These are phyloP conservation scores for Diachasmimorpha longicaudata DNA, from an alignment of 1,140 invertebrate genomes.

Conservation along the genomic window DNA sequence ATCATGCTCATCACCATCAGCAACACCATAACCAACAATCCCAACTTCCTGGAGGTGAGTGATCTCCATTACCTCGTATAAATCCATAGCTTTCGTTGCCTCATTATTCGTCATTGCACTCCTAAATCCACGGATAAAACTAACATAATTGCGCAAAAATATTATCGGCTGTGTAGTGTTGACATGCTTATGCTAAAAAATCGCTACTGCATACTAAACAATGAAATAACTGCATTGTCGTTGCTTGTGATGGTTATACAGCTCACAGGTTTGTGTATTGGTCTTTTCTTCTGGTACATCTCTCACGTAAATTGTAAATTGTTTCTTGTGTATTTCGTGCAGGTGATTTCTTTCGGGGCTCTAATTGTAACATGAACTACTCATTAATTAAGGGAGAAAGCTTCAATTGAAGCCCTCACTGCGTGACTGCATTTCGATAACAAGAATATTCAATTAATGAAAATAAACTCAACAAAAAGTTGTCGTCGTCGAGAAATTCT, in stretches of 20 bases:
- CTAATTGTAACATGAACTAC: neutral
- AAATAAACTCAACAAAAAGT: neutral
- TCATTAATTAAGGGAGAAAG: neutral
- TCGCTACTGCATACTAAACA: neutral
- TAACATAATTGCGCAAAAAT: neutral
- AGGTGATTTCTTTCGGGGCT: neutral
- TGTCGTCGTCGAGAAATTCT: slow-evolving; percentile 10
- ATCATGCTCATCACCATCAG: slow-evolving; percentile 42
- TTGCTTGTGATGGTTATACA: neutral
- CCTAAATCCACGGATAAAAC: neutral
- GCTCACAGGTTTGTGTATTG: neutral
- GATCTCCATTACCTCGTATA: slow-evolving; percentile 10
- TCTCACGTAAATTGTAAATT: neutral
- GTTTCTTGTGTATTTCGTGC: neutral
- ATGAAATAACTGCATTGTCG: neutral
- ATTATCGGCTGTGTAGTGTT: neutral
- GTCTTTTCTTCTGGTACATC: neutral
- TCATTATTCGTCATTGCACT: neutral
- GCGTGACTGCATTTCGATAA: neutral
- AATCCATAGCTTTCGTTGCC: slow-evolving; percentile 4
- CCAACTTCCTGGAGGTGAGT: slow-evolving; percentile 65
- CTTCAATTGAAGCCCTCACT: neutral
- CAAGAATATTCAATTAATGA: neutral
- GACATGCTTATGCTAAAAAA: neutral
- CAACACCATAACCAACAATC: slow-evolving; percentile 53